Conservation (phyloP, 2,797 vertebrate genomes). For the Tenualosa ilisha region DNA sequence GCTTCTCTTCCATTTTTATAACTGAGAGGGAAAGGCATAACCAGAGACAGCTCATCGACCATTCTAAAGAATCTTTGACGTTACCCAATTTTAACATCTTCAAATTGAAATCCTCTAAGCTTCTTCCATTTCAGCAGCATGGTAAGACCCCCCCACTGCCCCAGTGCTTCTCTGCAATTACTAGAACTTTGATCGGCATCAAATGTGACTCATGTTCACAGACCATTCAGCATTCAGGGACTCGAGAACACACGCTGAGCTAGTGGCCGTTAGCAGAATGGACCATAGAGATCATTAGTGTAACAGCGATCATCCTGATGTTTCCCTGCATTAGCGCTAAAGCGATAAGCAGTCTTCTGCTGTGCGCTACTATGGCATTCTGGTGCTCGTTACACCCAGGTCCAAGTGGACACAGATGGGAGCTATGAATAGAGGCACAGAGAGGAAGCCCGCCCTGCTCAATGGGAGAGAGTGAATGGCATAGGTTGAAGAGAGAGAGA, state of each 20-base stretch:
- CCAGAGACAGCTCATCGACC: no score
- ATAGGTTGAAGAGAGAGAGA: constrained; percentile 48
- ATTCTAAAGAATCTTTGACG: no score
- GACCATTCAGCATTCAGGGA: neutral
- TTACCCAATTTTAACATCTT: neutral
- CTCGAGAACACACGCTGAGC: neutral
- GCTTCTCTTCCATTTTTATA: neutral
- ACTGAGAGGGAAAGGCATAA: no score
- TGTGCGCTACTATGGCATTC: neutral
- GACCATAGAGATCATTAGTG: neutral
- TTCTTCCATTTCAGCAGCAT: neutral
- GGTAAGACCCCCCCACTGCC: neutral
- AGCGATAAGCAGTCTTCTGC: neutral
- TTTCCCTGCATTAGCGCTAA: neutral
- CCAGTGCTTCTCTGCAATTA: neutral
- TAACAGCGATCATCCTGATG: neutral
- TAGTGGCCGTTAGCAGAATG: neutral
- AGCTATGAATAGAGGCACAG: constrained; percentile 22
- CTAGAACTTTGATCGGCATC: neutral
- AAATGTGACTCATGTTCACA: constrained; percentile 7
- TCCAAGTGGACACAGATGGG: constrained; percentile 26
- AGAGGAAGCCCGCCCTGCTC: constrained; percentile 56
- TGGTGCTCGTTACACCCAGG: neutral
- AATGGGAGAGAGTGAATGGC: constrained; percentile 48
- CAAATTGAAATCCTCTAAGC: neutral